These are phyloP conservation scores for Pipra filicauda DNA, from an alignment of 2,113 vertebrate species.

Conservation along the genomic window DNA sequence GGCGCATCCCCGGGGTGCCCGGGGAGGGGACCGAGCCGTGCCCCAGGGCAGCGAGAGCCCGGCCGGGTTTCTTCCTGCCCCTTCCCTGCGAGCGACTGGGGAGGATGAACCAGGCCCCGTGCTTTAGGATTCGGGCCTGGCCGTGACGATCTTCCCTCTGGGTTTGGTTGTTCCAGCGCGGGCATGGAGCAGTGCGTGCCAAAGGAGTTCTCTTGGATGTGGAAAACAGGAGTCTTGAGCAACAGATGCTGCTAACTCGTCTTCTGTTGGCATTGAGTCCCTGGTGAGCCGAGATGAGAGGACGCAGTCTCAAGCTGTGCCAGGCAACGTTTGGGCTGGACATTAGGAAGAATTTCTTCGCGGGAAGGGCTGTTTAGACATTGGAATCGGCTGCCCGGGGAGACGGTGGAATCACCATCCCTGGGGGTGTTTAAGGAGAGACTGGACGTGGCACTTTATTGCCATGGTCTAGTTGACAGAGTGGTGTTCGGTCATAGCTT, in stretches of 20 bases:
- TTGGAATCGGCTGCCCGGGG: neutral
- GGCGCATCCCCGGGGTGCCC: neutral
- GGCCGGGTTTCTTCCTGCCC: accelerated
- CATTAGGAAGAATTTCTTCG: neutral
- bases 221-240: neutral
- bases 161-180: neutral
- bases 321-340: neutral
- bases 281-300: neutral
- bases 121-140: neutral
- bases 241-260: neutral
- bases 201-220: neutral
- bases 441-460: neutral
- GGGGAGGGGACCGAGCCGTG: neutral
- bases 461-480: neutral
- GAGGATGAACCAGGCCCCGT: neutral
- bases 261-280: neutral
- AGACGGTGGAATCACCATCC: neutral
- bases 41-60: neutral
- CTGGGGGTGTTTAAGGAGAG: neutral
- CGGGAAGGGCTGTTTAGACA: neutral
- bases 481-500: neutral
- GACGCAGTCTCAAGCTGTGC: neutral
- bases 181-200: neutral
- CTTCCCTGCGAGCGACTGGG: neutral
- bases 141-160: neutral